Evolutionary conservation across 2,113 vertebrate genomes (phyloP).

Genomic region (Cephalopholis sonnerati): DNA sequence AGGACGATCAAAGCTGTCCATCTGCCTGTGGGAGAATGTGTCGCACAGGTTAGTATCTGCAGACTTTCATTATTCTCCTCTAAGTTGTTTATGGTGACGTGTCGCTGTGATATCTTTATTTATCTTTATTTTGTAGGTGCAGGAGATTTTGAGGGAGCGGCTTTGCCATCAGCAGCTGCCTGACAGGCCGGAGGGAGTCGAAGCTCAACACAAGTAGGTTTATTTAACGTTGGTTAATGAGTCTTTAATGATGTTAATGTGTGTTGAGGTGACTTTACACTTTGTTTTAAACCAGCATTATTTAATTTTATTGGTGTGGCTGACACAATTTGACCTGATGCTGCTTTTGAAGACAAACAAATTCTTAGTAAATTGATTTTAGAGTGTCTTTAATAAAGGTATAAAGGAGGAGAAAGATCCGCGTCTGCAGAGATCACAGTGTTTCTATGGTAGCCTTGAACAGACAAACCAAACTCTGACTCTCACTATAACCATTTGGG

Average conservation of each 20-base stretch:
- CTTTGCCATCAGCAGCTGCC: conserved; percentile 85
- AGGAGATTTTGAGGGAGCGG: conserved; percentile 89
- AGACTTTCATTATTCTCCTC: background rate
- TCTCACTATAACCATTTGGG: too few species aligned
- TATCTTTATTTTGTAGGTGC: conserved; percentile 81
- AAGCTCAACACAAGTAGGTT: conserved; percentile 91
- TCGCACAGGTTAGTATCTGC: conserved; percentile 88
- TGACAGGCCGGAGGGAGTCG: conserved; percentile 84
- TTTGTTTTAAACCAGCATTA: background rate
- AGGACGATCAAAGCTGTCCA: conserved; percentile 84
- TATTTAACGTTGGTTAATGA: background rate
- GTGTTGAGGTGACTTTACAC: background rate
- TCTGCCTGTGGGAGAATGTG: conserved; percentile 80
- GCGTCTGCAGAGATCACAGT: too few species aligned
- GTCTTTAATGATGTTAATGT: background rate
- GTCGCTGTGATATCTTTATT: background rate
- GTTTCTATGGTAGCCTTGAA: too few species aligned
- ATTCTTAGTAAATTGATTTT: too few species aligned
- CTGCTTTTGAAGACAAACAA: too few species aligned
- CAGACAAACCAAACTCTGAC: too few species aligned
- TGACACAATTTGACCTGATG: too few species aligned
- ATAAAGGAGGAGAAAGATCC: too few species aligned
- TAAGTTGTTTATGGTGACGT: background rate
- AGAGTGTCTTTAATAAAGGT: too few species aligned
- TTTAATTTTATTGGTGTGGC: too few species aligned